Conservation (phyloP, 2,888 invertebrate species). For the Cheilosia vernalis region DNA sequence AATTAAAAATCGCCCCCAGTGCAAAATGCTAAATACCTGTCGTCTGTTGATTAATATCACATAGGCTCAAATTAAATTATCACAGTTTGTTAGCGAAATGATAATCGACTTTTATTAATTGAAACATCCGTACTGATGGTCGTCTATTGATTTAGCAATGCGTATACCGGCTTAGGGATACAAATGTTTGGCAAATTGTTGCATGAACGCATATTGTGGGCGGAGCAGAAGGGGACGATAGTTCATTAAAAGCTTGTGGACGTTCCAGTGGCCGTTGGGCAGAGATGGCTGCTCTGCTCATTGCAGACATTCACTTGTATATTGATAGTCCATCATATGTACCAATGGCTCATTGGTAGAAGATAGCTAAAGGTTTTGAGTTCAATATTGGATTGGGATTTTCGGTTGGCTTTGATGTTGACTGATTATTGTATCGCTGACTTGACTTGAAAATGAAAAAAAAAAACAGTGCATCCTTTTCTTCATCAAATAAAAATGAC, state of each 20-base stretch:
- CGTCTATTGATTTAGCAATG: constrained; percentile 31
- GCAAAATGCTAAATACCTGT: constrained; percentile 64
- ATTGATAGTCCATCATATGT: constrained; percentile 21
- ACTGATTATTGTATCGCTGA: too few species aligned
- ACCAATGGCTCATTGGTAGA: neutral
- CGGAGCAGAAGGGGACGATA: neutral
- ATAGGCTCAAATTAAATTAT: constrained; percentile 62
- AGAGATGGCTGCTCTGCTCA: constrained; percentile 15
- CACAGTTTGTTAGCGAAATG: constrained; percentile 59
- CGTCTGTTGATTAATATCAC: constrained; percentile 69
- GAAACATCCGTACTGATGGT: neutral
- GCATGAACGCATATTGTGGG: too few species aligned
- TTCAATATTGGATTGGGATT: constrained; percentile 5
- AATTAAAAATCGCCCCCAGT: constrained; percentile 53
- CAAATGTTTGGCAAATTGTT: neutral
- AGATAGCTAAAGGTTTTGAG: neutral
- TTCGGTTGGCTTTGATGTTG: constrained; percentile 11
- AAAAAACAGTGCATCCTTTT: too few species aligned
- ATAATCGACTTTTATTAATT: constrained; percentile 60
- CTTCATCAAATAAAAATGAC: too few species aligned
- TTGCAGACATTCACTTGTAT: constrained; percentile 35
- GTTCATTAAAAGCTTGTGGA: constrained; percentile 1
- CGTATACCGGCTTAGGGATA: neutral
- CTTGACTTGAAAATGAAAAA: too few species aligned
- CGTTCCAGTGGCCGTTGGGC: constrained; percentile 30